A percentile compares a stretch with the other conserved stretches of the same genome.
These are phyloP conservation scores for Serrognathus titanus DNA, from an alignment of 2,888 invertebrate species.

Conservation along the genomic window DNA sequence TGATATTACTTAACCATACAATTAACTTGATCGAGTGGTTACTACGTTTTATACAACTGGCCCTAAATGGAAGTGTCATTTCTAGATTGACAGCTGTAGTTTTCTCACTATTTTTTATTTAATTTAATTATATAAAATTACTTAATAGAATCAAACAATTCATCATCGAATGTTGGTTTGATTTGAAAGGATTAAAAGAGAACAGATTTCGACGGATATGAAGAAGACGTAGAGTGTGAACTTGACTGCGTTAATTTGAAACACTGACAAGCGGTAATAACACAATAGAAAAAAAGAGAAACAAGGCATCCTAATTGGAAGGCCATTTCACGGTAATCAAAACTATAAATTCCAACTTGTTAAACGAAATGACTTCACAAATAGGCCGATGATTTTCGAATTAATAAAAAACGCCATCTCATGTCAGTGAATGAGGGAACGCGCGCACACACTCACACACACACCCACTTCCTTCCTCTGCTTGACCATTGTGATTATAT, in stretches of 20 bases:
- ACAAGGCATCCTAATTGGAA: slow-evolving; percentile 6
- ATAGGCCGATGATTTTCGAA: slow-evolving; percentile 15
- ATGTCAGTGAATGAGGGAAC: slow-evolving; percentile 34
- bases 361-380: slow-evolving; percentile 5
- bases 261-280: slow-evolving; percentile 2
- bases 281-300: slow-evolving; percentile 7
- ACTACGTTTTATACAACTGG: no score
- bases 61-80: no score
- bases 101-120: no score
- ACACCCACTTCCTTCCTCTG: slow-evolving; percentile 26
- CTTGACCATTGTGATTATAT: no score
- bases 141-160: no score
- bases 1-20: no score
- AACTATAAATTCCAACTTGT: slow-evolving; percentile 10
- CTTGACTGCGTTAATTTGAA: neutral
- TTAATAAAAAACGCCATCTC: slow-evolving; percentile 37
- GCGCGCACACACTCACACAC: slow-evolving; percentile 10
- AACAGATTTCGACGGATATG: neutral
- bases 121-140: no score
- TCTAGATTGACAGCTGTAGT: no score
- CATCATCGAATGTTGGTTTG: no score
- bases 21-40: no score
- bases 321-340: slow-evolving; percentile 10
- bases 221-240: neutral
- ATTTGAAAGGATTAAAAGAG: no score